These are phyloP conservation scores for Scotopteryx bipunctaria DNA, from an alignment of 2,888 invertebrate species.

Conservation along the genomic window DNA sequence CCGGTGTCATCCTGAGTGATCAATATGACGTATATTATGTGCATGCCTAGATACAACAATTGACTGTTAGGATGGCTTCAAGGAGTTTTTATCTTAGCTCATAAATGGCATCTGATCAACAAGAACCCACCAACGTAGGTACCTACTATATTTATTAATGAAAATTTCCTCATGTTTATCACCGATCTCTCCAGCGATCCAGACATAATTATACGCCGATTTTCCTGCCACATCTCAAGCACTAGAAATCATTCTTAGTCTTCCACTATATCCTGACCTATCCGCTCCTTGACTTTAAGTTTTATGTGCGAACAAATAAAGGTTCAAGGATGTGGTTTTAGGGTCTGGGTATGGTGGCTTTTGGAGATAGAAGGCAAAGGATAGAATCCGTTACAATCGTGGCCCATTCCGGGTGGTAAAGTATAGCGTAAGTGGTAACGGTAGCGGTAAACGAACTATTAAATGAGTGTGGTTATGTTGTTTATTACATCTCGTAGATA, in stretches of 20 bases:
- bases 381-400: conserved; percentile 51
- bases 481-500: conserved; percentile 15
- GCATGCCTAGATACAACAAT: too few species aligned
- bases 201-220: conserved; percentile 51
- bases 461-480: conserved; percentile 14
- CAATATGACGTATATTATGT: too few species aligned
- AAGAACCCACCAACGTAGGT: background rate
- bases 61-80: too few species aligned
- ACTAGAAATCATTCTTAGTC: conserved; percentile 44
- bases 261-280: conserved; percentile 13
- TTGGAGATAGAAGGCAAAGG: conserved; percentile 27
- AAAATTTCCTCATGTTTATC: conserved; percentile 16
- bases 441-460: conserved; percentile 42
- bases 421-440: conserved; percentile 56
- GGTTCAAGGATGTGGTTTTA: background rate
- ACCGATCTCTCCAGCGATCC: conserved; percentile 32
- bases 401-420: conserved; percentile 60
- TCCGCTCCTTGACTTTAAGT: conserved; percentile 20
- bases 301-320: conserved; percentile 19
- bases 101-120: background rate
- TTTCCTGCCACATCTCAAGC: conserved; percentile 53
- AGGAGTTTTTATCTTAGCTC: too few species aligned
- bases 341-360: conserved; percentile 1
- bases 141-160: conserved; percentile 10
- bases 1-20: too few species aligned